A percentile compares a stretch with the other conserved stretches of the same genome.
These are phyloP conservation scores for Trichopria drosophilae DNA, from an alignment of 2,888 invertebrate genomes.

Conservation along the genomic window DNA sequence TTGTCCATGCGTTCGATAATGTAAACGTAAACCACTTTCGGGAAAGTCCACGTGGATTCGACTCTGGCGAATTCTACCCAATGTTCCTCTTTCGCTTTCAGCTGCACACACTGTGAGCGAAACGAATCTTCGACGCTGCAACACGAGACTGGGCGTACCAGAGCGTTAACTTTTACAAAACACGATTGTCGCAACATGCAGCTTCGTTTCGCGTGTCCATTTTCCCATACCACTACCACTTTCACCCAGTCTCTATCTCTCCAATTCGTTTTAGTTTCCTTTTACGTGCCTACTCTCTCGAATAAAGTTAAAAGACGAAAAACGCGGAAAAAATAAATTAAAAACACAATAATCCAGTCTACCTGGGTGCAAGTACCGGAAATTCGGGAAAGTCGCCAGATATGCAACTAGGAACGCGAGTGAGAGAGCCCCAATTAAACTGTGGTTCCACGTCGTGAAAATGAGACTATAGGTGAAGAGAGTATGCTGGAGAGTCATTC, in stretches of 20 bases:
- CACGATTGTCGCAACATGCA: constrained; percentile 22
- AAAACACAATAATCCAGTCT: constrained; percentile 11
- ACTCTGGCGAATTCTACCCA: no score
- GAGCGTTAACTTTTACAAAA: constrained; percentile 25
- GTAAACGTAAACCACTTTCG: no score
- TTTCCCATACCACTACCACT: neutral
- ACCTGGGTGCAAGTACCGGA: neutral
- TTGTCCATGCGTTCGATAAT: no score
- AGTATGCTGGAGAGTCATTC: constrained; percentile 9
- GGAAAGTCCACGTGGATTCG: no score
- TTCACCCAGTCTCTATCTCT: neutral
- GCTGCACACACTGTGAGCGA: no score
- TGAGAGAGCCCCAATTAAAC: constrained; percentile 32
- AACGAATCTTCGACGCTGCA: constrained; percentile 11
- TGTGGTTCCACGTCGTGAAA: constrained; percentile 35
- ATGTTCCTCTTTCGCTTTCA: no score
- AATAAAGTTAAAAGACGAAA: constrained; percentile 3
- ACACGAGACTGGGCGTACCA: neutral
- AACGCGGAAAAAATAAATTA: constrained; percentile 1
- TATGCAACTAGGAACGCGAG: constrained; percentile 1
- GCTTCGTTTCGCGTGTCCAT: neutral
- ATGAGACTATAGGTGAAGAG: constrained; percentile 27
- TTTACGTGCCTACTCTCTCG: neutral
- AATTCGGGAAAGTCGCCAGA: neutral
- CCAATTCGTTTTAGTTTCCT: constrained; percentile 7